Evolutionary conservation across 2,888 invertebrate genomes (phyloP), one percentile per base, ranked within the genome.

Genomic region (Scaptomyza parva): DNA sequence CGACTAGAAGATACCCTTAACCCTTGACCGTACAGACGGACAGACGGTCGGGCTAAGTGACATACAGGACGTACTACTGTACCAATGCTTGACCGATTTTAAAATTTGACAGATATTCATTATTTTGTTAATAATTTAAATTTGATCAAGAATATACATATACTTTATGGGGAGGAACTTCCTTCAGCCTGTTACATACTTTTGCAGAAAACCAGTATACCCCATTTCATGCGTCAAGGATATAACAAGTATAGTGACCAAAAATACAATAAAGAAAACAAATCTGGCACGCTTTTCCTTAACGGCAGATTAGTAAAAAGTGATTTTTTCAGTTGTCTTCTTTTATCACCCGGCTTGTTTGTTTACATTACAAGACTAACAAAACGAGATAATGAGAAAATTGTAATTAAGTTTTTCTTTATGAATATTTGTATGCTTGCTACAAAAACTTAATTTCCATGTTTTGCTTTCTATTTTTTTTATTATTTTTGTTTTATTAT

Each of bases 261-360:
- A 35, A 55, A 54, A 20, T 22, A 33, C 18, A 17, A 33, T 22
- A 28, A 14, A 8, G 30, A 18, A 41, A 37, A 45, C 22, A 61
- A 61, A 59, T 48, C 37, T 47, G 62, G 39, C 50, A 40, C 43
- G 50, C 51, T 43, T 64, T 37, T 47, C 30, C 6, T 8, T 30
- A 37, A 3, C 35, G 17, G 0, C 12, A 39, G 60, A 61, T 72
- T 61, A 60, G 12, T 11, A 6, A 18, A 43, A 35, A 17, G 14
- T 18, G 24, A 7, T 54, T 48, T 39, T 39, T 37, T n/a, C 45
- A 35, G 20, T 22, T 48, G 33, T 53, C 40, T 37, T 37, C 17
- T 50, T 48, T 71, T 72, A 75, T 76, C 75, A 45, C 20, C 28
- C 35, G 30, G n/a, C 6, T 65, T n/a, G n/a, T n/a, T 69, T 76